Evolutionary conservation across 2,113 vertebrate species (phyloP).

Genomic region (Melanocharis versteri): DNA sequence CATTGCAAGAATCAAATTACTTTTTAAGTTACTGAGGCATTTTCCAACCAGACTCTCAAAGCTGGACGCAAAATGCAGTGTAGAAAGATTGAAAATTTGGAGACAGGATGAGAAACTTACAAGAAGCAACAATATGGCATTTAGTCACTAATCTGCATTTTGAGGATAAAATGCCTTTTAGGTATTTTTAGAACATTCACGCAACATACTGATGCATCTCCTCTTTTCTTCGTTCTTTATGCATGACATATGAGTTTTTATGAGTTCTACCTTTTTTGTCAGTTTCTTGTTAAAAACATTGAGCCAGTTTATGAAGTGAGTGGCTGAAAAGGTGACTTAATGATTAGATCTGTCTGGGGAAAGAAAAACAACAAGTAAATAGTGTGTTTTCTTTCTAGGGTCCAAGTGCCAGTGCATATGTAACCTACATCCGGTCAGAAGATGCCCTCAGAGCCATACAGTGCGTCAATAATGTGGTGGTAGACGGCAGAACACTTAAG

Average conservation of each 20-base stretch:
- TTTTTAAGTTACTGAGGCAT: background rate
- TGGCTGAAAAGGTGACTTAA: background rate
- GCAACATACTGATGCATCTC: background rate
- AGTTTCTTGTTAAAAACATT: background rate
- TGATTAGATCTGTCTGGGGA: background rate
- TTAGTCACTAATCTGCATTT: background rate
- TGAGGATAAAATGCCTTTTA: background rate
- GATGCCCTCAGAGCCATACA: constrained; percentile 99
- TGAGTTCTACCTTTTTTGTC: background rate
- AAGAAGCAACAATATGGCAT: background rate
- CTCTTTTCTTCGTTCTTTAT: background rate
- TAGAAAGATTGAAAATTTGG: background rate
- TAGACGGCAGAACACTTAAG: constrained; percentile 98
- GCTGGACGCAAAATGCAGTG: background rate
- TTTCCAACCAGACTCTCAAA: background rate
- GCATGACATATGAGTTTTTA: background rate
- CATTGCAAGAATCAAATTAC: background rate
- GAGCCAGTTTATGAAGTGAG: background rate
- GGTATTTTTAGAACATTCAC: background rate
- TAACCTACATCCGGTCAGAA: constrained; percentile 98
- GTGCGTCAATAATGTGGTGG: constrained; percentile 98
- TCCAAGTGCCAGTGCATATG: constrained; percentile 97
- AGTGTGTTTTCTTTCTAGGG: constrained; percentile 76
- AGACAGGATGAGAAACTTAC: background rate
- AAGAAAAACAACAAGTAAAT: background rate